A percentile compares a stretch with the other conserved stretches of the same genome.
Conservation (phyloP, 1,140 invertebrate species). For the Mya arenaria region DNA sequence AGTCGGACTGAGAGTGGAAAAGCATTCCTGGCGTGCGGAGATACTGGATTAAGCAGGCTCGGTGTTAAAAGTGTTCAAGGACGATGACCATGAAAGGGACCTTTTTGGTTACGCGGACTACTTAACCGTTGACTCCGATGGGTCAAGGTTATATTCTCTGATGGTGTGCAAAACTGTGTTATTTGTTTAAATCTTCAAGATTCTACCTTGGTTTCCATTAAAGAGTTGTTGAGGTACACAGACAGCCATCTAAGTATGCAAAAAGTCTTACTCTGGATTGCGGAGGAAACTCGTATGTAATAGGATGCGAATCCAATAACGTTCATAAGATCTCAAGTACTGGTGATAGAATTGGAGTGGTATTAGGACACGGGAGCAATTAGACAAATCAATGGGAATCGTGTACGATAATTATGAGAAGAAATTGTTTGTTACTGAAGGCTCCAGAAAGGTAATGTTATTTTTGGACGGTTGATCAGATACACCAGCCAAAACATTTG, state of each 20-base stretch:
- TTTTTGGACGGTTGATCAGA: slow-evolving; percentile 34
- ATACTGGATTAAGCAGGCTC: slow-evolving; percentile 31
- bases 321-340: slow-evolving; percentile 38
- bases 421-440: slow-evolving; percentile 43
- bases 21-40: slow-evolving; percentile 29
- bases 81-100: slow-evolving; percentile 18
- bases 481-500: too few relatives aligned
- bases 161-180: slow-evolving; percentile 18
- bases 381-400: slow-evolving; percentile 40
- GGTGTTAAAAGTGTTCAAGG: slow-evolving; percentile 38
- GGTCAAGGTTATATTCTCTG: slow-evolving; percentile 30
- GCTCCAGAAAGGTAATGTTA: slow-evolving; percentile 42
- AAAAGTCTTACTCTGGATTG: slow-evolving; percentile 22
- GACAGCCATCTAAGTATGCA: slow-evolving; percentile 28
- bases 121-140: slow-evolving; percentile 19
- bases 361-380: slow-evolving; percentile 13
- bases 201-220: slow-evolving; percentile 8
- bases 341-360: slow-evolving; percentile 30
- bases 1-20: slow-evolving; percentile 32
- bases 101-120: slow-evolving; percentile 38
- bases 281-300: slow-evolving; percentile 30
- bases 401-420: slow-evolving; percentile 25
- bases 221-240: slow-evolving; percentile 32
- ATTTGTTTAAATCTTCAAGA: slow-evolving; percentile 31
- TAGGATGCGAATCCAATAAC: slow-evolving; percentile 45